Base-by-base conservation (phyloP, 2,797 vertebrate species). In the Macroramphosus scolopax region DNA sequence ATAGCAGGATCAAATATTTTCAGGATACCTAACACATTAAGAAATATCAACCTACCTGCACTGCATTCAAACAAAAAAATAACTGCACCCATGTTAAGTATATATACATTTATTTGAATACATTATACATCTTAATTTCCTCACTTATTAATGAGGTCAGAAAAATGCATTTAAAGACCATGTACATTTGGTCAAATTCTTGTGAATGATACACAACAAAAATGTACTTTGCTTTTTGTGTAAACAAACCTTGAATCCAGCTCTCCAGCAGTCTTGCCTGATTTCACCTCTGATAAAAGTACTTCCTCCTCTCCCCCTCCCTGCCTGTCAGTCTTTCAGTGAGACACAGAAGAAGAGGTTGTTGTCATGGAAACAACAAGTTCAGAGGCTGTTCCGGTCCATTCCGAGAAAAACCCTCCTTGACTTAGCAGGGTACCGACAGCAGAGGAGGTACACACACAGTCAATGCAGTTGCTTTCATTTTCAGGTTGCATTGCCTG, bases 321-420 rank as follows among this genome's bases (percentile, higher is more conserved):
- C 18, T n/a, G n/a, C 20, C 17, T 43, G 57, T 59, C 89, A 98
- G 96, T 93, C 94, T 48, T 98, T 98, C 87, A 95, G 93, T 45
- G 96, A 98, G 86, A 93, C 93, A 2, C 96, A 97, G 92, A 98
- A 97, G 89, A 98, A 98, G 90, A 92, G 96, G 72, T 80, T 98
- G 91, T 92, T 98, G 92, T 97, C 96, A 89, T 98, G 96, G 96
- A 98, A 98, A 92, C 96, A 98, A 86, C 96, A 98, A 90, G 96
- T 98, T 85, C 96, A 98, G 89, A 95, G 96, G 87, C 94, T 98
- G 78, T 97, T 97, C 82, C 90, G 96, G 84, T 95, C 95, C 82
- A 95, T 98, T 87, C 95, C 96, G 65, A 92, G 96, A 89, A 98
- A 97, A 91, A 93, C 93, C 83, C 91, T 97, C 54, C 87, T 97